Evolutionary conservation across 1,140 invertebrate genomes (phyloP).

Genomic region (Brachionus rubens): DNA sequence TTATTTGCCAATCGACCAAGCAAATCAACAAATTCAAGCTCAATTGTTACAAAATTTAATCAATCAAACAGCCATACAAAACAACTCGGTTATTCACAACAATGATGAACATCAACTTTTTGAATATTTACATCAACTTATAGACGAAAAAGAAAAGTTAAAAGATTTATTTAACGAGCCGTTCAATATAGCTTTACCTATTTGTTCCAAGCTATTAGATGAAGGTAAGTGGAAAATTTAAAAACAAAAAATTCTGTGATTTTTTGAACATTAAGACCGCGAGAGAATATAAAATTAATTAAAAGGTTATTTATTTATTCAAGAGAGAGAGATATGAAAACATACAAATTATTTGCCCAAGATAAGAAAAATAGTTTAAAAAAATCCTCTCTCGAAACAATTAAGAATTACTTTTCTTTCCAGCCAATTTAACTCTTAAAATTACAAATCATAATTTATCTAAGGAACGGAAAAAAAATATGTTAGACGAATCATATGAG

Average conservation of each 20-base stretch:
- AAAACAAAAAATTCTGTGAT: no score
- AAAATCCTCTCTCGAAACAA: conserved; percentile 17
- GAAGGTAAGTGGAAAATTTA: conserved; percentile 45
- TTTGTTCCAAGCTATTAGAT: conserved; percentile 23
- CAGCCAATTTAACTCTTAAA: conserved; percentile 22
- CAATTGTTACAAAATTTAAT: not conserved
- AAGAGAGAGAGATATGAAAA: no score
- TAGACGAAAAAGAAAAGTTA: conserved; percentile 46
- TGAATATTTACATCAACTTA: conserved; percentile 41
- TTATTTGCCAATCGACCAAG: not conserved
- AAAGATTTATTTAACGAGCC: conserved; percentile 41
- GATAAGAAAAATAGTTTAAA: not conserved
- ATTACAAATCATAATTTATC: not conserved
- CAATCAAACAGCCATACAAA: not conserved
- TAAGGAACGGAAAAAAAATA: not conserved
- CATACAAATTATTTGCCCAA: no score
- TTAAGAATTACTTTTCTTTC: conserved; percentile 37
- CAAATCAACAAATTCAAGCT: not conserved
- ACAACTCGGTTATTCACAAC: not conserved
- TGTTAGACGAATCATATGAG: conserved; percentile 9
- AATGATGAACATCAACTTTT: conserved; percentile 19
- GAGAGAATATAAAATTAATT: no score
- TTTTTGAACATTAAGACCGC: no score
- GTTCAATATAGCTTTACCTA: conserved; percentile 22
- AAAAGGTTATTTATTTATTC: no score